Percentiles rank a stretch among this genome's conserved stretches.
phyloP scores from a whole-genome alignment of 2,113 vertebrate species.

The Setophaga coronata region DNA sequence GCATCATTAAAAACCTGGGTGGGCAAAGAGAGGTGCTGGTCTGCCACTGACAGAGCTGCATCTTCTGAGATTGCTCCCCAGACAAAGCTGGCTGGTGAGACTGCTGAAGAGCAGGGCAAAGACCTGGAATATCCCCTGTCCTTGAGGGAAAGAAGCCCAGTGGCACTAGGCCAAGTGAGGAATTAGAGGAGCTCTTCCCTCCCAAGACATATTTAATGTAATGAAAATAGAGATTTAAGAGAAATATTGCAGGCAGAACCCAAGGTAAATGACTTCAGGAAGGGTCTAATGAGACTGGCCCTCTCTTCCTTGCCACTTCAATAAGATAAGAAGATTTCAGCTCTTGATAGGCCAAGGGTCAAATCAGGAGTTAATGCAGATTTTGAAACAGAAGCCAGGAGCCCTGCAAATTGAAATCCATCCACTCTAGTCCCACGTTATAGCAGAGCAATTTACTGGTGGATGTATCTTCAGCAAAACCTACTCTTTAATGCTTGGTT shows the following conservation, averaged over 20 bases:
- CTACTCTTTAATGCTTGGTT: neutral
- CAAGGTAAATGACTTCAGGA: neutral
- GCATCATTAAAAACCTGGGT: neutral
- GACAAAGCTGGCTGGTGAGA: neutral
- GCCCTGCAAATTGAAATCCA: neutral
- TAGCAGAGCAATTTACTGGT: neutral
- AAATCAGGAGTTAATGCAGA: neutral
- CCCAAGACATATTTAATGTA: neutral
- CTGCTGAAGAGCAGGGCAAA: neutral
- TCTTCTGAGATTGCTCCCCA: neutral
- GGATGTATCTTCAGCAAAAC: neutral
- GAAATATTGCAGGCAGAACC: neutral
- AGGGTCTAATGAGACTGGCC: neutral
- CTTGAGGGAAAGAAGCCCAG: neutral
- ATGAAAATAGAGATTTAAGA: neutral
- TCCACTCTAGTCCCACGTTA: neutral
- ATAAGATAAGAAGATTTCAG: neutral
- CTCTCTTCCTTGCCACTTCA: neutral
- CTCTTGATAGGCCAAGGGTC: neutral
- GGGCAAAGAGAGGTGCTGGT: neutral
- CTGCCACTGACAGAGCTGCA: neutral
- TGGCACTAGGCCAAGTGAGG: neutral
- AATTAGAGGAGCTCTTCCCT: neutral
- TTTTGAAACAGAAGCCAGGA: slow-evolving; percentile 5
- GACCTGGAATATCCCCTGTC: neutral